These are phyloP conservation scores for Tapirus indicus DNA, from an alignment of 2,797 vertebrate genomes.

Conservation along the genomic window DNA sequence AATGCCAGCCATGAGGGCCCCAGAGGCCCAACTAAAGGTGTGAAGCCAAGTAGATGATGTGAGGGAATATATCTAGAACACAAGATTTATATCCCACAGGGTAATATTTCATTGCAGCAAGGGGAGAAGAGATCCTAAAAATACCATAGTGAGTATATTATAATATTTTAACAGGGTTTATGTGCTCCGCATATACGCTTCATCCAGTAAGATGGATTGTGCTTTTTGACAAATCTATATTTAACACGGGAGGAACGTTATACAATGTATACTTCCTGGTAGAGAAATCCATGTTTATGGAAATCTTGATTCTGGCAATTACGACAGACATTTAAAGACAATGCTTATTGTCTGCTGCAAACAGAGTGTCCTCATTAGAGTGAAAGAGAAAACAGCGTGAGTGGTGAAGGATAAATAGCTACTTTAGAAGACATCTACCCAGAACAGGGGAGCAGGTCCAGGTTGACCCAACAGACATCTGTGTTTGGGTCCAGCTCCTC, in stretches of 20 bases:
- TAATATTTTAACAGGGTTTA: conserved; percentile 59
- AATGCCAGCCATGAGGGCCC: background rate
- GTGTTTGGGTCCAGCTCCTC: background rate
- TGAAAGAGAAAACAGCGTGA: conserved; percentile 26
- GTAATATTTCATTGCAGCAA: conserved; percentile 37
- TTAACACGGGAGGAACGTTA: conserved; percentile 70
- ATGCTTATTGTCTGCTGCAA: conserved; percentile 11
- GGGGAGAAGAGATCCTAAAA: conserved; percentile 66
- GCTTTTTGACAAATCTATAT: conserved; percentile 77
- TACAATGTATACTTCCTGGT: conserved; percentile 39
- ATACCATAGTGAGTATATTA: conserved; percentile 48
- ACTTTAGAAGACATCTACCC: background rate
- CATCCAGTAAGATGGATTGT: conserved; percentile 55
- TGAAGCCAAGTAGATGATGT: background rate
- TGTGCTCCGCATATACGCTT: background rate
- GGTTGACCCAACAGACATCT: background rate
- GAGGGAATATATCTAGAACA: background rate
- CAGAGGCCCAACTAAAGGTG: background rate
- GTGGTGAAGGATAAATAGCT: background rate
- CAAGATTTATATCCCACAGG: conserved; percentile 16
- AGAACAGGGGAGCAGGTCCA: background rate
- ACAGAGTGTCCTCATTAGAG: conserved; percentile 9
- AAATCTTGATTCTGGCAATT: conserved; percentile 65
- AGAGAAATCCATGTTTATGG: conserved; percentile 66
- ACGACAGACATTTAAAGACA: conserved; percentile 72